phyloP scores from a whole-genome alignment of 1,140 invertebrate genomes.

The Hyphantria cunea region DNA sequence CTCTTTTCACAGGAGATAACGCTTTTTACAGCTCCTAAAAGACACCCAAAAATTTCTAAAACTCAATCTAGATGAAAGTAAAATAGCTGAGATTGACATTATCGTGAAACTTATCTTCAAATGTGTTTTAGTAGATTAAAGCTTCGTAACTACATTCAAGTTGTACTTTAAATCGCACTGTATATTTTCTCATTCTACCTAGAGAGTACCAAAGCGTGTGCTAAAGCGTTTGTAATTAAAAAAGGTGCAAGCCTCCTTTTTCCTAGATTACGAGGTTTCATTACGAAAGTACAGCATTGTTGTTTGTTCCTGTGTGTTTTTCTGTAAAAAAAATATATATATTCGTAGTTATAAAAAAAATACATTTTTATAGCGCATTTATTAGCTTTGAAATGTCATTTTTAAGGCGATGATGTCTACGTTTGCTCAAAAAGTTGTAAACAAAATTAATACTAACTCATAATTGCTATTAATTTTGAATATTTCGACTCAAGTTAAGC shows the following conservation, averaged over 20 bases:
- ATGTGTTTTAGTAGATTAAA: conserved; percentile 13
- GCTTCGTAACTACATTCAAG: conserved; percentile 1
- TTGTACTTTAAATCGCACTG: conserved; percentile 40
- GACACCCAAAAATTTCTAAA: background rate
- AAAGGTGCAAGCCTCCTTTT: conserved; percentile 33
- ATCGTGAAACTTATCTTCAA: conserved; percentile 15
- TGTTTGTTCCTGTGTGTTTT: conserved; percentile 1
- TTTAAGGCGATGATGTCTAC: no score
- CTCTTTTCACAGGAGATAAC: background rate
- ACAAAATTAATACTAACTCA: no score
- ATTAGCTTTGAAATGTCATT: no score
- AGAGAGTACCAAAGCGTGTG: conserved; percentile 14
- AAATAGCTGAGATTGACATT: conserved; percentile 16
- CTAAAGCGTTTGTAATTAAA: conserved; percentile 42
- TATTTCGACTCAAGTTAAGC: no score
- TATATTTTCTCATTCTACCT: conserved; percentile 40
- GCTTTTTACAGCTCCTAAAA: conserved; percentile 1
- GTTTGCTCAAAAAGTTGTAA: no score
- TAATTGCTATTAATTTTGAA: no score
- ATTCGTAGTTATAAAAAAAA: background rate
- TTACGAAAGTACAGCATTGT: conserved; percentile 3
- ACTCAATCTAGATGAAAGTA: conserved; percentile 9
- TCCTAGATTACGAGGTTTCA: conserved; percentile 20
- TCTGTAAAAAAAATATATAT: background rate
- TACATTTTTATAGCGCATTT: no score